These are phyloP conservation scores for Eptesicus fuscus DNA, from an alignment of 2,113 vertebrate genomes.

Conservation along the genomic window DNA sequence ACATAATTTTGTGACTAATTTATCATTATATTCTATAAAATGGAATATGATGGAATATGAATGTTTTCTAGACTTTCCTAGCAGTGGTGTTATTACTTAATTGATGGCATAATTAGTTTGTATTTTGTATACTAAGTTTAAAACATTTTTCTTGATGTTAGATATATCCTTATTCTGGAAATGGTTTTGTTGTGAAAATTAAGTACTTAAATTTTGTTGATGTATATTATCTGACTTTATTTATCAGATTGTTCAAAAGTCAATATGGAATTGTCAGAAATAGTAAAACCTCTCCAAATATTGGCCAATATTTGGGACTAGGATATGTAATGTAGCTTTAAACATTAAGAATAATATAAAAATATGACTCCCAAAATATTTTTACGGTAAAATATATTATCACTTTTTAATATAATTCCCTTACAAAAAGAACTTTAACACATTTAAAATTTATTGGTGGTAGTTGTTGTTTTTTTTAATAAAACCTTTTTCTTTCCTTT, in stretches of 20 bases:
- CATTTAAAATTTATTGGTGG: background rate
- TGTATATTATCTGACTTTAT: conserved; percentile 11
- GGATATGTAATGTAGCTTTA: background rate
- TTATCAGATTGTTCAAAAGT: conserved; percentile 8
- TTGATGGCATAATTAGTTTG: background rate
- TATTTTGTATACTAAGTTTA: background rate
- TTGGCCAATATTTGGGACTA: background rate
- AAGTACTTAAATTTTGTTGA: background rate
- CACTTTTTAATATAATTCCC: background rate
- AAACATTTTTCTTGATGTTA: conserved; percentile 19
- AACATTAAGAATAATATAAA: background rate
- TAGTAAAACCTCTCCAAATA: conserved; percentile 15
- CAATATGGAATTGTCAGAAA: conserved; percentile 11
- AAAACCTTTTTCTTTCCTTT: background rate
- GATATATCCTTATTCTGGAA: background rate
- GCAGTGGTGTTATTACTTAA: background rate
- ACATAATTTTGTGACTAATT: background rate
- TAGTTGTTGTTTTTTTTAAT: background rate
- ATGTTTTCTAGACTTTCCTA: background rate
- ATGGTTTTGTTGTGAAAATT: background rate
- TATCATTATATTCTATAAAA: background rate
- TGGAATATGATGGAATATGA: background rate
- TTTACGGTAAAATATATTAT: background rate
- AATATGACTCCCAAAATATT: background rate
- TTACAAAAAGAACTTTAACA: background rate